phyloP scores from a whole-genome alignment of 2,113 vertebrate species.

The Sceloporus undulatus region DNA sequence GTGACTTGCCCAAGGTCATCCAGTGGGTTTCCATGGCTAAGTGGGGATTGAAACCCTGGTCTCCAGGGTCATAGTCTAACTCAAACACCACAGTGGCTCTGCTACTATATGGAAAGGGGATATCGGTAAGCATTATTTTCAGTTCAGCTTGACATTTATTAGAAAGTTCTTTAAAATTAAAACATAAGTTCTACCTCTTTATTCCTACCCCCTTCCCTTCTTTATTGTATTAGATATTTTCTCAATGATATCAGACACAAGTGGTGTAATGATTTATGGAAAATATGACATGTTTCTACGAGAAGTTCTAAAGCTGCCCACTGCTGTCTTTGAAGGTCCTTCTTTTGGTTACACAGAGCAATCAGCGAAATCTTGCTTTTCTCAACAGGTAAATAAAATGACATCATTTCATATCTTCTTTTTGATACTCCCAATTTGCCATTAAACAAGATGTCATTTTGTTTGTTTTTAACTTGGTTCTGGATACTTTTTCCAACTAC shows the following conservation, averaged over 20 bases:
- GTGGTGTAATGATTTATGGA: conserved; percentile 92
- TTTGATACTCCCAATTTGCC: background rate
- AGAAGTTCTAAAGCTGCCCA: conserved; percentile 95
- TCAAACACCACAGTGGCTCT: no score
- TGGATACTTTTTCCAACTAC: background rate
- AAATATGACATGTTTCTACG: conserved; percentile 95
- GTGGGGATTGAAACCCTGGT: no score
- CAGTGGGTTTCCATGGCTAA: no score
- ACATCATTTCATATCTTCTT: background rate
- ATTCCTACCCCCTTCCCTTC: conserved; percentile 19
- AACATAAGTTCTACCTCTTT: background rate
- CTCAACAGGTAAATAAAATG: conserved; percentile 87
- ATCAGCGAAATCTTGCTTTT: conserved; percentile 91
- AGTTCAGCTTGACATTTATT: conserved; percentile 1
- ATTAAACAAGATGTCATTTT: background rate
- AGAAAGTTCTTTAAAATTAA: background rate
- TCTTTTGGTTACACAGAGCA: conserved; percentile 98
- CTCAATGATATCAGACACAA: conserved; percentile 95
- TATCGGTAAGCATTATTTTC: background rate
- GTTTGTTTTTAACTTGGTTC: background rate
- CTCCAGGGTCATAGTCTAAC: no score
- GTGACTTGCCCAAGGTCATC: no score
- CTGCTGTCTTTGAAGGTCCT: conserved; percentile 95
- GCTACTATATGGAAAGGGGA: background rate
- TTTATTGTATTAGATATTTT: conserved; percentile 89